phyloP scores from a whole-genome alignment of 2,113 vertebrate genomes.

The Cololabis saira region DNA sequence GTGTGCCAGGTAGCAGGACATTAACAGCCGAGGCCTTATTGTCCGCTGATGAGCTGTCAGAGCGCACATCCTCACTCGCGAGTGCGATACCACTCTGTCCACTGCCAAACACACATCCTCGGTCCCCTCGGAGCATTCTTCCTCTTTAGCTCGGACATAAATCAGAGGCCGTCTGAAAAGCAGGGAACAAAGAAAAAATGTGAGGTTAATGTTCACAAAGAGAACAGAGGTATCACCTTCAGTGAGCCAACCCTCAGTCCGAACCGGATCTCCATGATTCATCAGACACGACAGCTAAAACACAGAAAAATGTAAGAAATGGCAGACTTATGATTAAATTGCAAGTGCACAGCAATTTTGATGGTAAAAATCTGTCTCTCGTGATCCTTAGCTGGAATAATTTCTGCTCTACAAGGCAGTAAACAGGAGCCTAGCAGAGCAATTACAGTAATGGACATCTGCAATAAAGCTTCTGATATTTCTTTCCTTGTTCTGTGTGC shows the following conservation, averaged over 20 bases:
- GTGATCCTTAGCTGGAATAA: conserved; percentile 15
- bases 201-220: conserved; percentile 46
- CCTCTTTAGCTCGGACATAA: conserved; percentile 62
- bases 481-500: conserved; percentile 22
- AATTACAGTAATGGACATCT: conserved; percentile 41
- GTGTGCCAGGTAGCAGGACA: conserved; percentile 68
- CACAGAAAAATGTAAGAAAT: conserved; percentile 27
- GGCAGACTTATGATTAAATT: conserved; percentile 38
- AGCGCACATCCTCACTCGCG: conserved; percentile 49
- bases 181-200: conserved; percentile 34
- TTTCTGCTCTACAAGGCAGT: conserved; percentile 22
- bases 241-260: conserved; percentile 10
- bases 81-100: conserved; percentile 43
- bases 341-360: conserved; percentile 45
- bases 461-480: conserved; percentile 30
- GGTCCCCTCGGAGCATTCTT: conserved; percentile 48
- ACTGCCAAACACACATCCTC: conserved; percentile 4
- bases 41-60: conserved; percentile 73
- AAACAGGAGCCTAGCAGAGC: conserved; percentile 45
- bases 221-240: conserved; percentile 18
- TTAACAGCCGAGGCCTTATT: conserved; percentile 73
- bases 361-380: conserved; percentile 32
- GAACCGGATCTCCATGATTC: conserved; percentile 30
- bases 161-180: conserved; percentile 49
- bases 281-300: conserved; percentile 31